Base-by-base conservation (phyloP, 2,888 invertebrate species). In the Epiblema foenella region DNA sequence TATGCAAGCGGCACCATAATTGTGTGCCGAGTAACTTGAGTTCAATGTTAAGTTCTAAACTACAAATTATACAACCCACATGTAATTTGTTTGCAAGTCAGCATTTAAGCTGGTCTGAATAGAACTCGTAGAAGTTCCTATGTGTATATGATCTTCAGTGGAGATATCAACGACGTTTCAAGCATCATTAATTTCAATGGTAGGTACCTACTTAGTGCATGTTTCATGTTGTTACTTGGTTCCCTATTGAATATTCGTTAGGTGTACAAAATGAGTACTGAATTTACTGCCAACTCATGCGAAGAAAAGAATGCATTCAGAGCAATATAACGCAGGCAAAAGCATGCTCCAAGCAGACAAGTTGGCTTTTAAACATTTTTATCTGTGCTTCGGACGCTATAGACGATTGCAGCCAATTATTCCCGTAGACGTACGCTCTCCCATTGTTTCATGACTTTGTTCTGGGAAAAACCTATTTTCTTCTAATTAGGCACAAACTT, bases 321-420 rank as follows among this genome's bases (percentile, higher is more conserved):
- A 49, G 62, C 54, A 15, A 69, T 49, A 60, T 54, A 66, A 66
- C 60, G 60, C 24, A 62, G 56, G 51, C 59, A 67, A 70, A 52
- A 70, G 29, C 57, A 37, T 29, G 12, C 66, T 62, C 49, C 11
- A 54, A n/a, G n/a, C 66, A 67, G 71, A 62, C 66, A 62, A 71
- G 56, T 66, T 71, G 60, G 62, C 71, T 71, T 71, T 71, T 67
- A 70, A 70, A 71, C 67, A 71, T 71, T 62, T 71, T 71, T 67
- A 66, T 67, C 71, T 62, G 66, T 49, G 60, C 62, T 54, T 54
- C 49, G 60, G 54, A 60, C 60, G 67, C 56, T 62, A 67, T 71
- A 71, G 60, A 66, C 65, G 59, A 71, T 71, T 71, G 71, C 62
- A 71, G 66, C 71, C 71, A 71, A 71, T 71, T 71, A 71, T 71